These are phyloP conservation scores for Hydrotaea cyrtoneurina DNA, from an alignment of 2,888 invertebrate species.

Conservation along the genomic window DNA sequence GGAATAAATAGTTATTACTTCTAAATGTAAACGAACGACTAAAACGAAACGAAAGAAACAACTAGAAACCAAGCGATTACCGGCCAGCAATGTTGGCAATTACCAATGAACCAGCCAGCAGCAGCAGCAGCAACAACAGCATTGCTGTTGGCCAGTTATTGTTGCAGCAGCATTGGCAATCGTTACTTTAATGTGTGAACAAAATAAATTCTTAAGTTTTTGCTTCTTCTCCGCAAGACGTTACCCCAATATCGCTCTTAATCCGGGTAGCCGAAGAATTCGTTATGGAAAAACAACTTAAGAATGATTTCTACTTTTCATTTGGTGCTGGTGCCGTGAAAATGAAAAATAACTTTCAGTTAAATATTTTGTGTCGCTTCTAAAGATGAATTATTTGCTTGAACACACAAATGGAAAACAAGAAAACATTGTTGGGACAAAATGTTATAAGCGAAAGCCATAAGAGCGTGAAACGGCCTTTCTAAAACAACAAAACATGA, in stretches of 20 bases:
- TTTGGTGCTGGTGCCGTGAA: not conserved
- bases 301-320: not conserved
- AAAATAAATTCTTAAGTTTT: slow-evolving; percentile 56
- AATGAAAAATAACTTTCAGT: slow-evolving; percentile 45
- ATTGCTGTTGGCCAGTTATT: slow-evolving; percentile 1
- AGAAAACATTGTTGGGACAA: slow-evolving; percentile 19
- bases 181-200: slow-evolving; percentile 60
- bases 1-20: slow-evolving; percentile 3
- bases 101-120: not conserved
- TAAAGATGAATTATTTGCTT: slow-evolving; percentile 29
- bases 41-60: not conserved
- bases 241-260: slow-evolving; percentile 40
- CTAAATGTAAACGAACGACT: slow-evolving; percentile 24
- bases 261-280: slow-evolving; percentile 55
- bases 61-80: slow-evolving; percentile 1
- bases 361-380: slow-evolving; percentile 27
- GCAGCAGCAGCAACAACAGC: no score
- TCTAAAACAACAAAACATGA: slow-evolving; percentile 26
- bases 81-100: not conserved
- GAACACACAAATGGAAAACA: slow-evolving; percentile 17
- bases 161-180: not conserved
- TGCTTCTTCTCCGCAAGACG: slow-evolving; percentile 12
- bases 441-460: slow-evolving; percentile 60
- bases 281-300: slow-evolving; percentile 9
- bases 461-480: slow-evolving; percentile 51